Evolutionary conservation across 2,888 invertebrate genomes (phyloP).

Genomic region (Hypercompe scribonia): DNA sequence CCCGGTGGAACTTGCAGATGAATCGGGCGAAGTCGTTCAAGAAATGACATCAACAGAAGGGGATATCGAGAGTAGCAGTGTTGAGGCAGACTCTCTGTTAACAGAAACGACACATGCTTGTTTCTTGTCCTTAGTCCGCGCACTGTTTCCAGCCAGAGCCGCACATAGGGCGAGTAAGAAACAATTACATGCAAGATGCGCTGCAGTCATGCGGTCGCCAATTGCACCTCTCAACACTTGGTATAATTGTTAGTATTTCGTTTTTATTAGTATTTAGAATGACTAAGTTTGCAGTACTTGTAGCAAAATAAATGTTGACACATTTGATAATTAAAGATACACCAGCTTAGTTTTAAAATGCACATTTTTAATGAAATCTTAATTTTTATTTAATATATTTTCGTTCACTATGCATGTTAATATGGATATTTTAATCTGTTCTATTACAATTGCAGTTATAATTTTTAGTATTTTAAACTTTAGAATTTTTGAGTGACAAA

Average conservation of each 20-base stretch:
- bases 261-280: no score
- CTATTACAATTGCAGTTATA: no score
- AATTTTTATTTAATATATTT: no score
- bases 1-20: slow-evolving; percentile 91
- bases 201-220: slow-evolving; percentile 92
- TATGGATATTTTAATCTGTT: no score
- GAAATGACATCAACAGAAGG: slow-evolving; percentile 63
- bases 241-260: slow-evolving; percentile 86
- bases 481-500: no score
- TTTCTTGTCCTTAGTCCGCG: slow-evolving; percentile 95
- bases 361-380: no score
- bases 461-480: no score
- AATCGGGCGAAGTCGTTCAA: slow-evolving; percentile 73
- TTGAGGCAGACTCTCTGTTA: slow-evolving; percentile 58
- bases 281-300: no score
- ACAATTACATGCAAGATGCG: slow-evolving; percentile 91
- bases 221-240: slow-evolving; percentile 94
- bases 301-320: no score
- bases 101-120: slow-evolving; percentile 94
- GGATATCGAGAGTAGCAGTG: slow-evolving; percentile 10
- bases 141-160: slow-evolving; percentile 94
- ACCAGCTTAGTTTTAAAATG: no score
- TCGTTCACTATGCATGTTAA: no score
- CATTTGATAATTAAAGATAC: no score
- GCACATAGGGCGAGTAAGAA: slow-evolving; percentile 94